These are phyloP conservation scores for Irena cyanogastra DNA, from an alignment of 2,113 vertebrate species.

Conservation along the genomic window DNA sequence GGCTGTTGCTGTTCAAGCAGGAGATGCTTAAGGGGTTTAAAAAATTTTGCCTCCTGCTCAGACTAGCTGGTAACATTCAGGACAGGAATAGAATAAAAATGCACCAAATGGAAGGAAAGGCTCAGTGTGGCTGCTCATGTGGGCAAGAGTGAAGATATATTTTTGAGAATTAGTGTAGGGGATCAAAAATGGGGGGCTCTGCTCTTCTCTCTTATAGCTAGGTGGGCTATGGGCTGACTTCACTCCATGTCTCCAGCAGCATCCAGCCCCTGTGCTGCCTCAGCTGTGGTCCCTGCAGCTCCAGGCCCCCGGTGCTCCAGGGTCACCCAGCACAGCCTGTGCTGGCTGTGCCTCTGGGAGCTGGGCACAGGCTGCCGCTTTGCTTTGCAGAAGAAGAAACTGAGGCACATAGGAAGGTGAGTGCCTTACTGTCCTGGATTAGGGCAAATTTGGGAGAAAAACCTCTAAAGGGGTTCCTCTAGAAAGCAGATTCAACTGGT, in stretches of 20 bases:
- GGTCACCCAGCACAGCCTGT: rapidly evolving
- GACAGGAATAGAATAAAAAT: neutral
- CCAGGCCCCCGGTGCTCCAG: rapidly evolving
- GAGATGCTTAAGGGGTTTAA: neutral
- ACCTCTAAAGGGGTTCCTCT: no score
- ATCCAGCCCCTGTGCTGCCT: neutral
- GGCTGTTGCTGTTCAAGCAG: neutral
- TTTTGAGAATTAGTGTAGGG: neutral
- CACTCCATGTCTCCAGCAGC: neutral
- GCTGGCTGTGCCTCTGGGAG: neutral
- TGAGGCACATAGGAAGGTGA: rapidly evolving
- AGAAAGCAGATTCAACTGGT: no score
- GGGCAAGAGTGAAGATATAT: rapidly evolving
- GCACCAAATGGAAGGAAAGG: neutral
- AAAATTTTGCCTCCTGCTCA: neutral
- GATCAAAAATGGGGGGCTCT: neutral
- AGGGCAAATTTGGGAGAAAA: no score
- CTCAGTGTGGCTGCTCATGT: neutral
- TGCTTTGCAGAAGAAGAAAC: neutral
- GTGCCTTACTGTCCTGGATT: neutral
- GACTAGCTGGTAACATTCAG: neutral
- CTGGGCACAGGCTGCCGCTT: neutral
- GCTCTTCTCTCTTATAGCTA: neutral
- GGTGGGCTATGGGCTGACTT: rapidly evolving
- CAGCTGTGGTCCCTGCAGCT: neutral